Conservation (phyloP, 2,797 vertebrate species). For the Apogon hyalosoma region DNA sequence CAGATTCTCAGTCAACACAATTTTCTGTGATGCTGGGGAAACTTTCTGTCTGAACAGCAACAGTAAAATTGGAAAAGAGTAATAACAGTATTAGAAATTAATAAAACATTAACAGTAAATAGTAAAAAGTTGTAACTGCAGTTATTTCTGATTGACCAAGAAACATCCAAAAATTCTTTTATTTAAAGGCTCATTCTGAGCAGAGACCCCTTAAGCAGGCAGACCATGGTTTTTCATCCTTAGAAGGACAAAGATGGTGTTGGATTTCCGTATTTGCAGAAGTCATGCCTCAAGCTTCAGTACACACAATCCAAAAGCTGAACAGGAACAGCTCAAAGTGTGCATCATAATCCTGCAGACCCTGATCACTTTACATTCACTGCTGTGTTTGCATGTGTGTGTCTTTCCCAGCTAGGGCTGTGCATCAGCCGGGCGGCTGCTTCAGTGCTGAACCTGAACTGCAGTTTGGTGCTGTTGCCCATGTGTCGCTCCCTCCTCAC, state of each 20-base stretch:
- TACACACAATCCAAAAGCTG: slow-evolving; percentile 15
- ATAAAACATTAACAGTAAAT: too few species aligned
- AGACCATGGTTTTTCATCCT: not conserved
- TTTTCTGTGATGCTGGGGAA: slow-evolving; percentile 2
- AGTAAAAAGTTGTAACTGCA: too few species aligned
- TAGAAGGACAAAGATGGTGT: slow-evolving; percentile 35
- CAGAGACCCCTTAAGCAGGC: not conserved
- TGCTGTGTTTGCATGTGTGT: slow-evolving; percentile 35
- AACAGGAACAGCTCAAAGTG: slow-evolving; percentile 29
- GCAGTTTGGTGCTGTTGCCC: slow-evolving; percentile 93
- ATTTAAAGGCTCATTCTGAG: slow-evolving; percentile 9
- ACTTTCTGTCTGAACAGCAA: too few species aligned
- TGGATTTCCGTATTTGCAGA: slow-evolving; percentile 2
- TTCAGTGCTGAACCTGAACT: slow-evolving; percentile 95
- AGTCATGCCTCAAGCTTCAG: slow-evolving; percentile 30
- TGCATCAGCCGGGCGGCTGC: slow-evolving; percentile 97
- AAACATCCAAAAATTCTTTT: not conserved
- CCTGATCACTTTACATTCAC: slow-evolving; percentile 4
- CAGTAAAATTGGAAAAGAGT: too few species aligned
- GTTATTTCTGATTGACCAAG: not conserved
- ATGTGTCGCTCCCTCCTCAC: slow-evolving; percentile 93
- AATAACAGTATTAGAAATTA: too few species aligned
- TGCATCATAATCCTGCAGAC: slow-evolving; percentile 21
- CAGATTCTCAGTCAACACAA: slow-evolving; percentile 2
- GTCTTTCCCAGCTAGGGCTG: slow-evolving; percentile 91